A percentile compares a stretch with the other conserved stretches of the same genome.
Evolutionary conservation across 2,888 invertebrate species (phyloP).

Genomic region (Cryptosula pallasiana): DNA sequence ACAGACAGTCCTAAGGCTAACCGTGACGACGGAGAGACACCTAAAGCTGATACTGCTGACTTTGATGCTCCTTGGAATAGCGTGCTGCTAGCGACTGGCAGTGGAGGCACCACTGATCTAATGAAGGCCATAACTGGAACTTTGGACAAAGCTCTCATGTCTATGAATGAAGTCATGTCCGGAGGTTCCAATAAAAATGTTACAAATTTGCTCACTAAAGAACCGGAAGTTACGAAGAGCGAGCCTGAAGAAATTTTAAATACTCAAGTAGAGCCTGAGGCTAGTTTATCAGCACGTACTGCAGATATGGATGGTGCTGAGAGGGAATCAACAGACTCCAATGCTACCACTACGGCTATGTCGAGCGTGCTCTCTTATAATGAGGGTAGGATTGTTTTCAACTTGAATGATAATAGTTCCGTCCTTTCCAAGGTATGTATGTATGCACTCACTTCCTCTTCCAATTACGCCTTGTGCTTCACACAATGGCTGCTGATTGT

Average conservation of each 20-base stretch:
- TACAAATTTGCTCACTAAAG: neutral
- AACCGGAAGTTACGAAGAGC: neutral
- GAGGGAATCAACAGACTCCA: neutral
- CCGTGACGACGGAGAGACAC: neutral
- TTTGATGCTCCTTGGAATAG: neutral
- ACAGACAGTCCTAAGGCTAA: neutral
- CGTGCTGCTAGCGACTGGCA: neutral
- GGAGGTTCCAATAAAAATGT: neutral
- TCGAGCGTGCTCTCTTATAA: constrained; percentile 8
- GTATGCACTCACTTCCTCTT: too few species aligned
- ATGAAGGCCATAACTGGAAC: constrained; percentile 1
- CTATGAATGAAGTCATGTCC: constrained; percentile 22
- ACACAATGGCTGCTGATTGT: too few species aligned
- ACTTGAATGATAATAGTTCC: neutral
- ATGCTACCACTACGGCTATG: neutral
- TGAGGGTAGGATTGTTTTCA: constrained; percentile 18
- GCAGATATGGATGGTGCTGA: neutral
- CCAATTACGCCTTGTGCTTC: too few species aligned
- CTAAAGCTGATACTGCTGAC: neutral
- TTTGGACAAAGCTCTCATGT: neutral
- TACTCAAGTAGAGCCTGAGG: neutral
- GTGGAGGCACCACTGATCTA: constrained; percentile 14
- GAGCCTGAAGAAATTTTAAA: neutral
- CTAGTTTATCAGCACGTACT: neutral
- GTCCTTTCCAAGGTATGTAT: neutral